These are phyloP conservation scores for Gopherus flavomarginatus DNA, from an alignment of 2,113 vertebrate species.

Conservation along the genomic window DNA sequence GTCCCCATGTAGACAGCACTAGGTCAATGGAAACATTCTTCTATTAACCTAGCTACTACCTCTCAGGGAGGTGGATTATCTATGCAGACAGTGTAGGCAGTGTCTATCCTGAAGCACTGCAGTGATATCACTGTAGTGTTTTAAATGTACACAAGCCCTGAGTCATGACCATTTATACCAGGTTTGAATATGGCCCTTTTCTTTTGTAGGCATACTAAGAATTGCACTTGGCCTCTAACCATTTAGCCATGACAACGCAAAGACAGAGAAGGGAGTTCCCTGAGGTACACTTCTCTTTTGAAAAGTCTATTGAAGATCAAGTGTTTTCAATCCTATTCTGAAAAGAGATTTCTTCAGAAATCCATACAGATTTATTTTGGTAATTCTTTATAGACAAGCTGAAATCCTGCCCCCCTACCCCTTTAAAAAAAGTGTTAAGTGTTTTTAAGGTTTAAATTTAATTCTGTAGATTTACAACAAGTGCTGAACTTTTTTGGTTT, in stretches of 20 bases:
- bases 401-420: not conserved
- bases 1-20: not conserved
- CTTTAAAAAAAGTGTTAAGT: not conserved
- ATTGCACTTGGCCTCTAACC: not conserved
- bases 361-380: not conserved
- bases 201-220: not conserved
- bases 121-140: not conserved
- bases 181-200: not conserved
- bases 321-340: constrained; percentile 20
- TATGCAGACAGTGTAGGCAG: not conserved
- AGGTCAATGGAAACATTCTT: not conserved
- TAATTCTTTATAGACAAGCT: not conserved
- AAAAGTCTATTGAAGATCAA: not conserved
- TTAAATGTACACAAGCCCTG: not conserved
- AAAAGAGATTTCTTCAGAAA: constrained; percentile 29
- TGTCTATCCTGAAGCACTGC: not conserved
- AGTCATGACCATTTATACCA: not conserved
- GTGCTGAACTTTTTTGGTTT: not conserved
- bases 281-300: not conserved
- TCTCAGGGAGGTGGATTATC: not conserved
- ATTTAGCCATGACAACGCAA: not conserved
- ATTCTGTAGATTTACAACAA: not conserved
- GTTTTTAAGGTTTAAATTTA: not conserved
- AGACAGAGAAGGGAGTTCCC: not conserved
- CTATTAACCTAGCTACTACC: not conserved